Percentiles rank a stretch among this genome's conserved stretches.
Evolutionary conservation across 2,113 vertebrate species (phyloP).

Genomic region (Urocolius indicus): DNA sequence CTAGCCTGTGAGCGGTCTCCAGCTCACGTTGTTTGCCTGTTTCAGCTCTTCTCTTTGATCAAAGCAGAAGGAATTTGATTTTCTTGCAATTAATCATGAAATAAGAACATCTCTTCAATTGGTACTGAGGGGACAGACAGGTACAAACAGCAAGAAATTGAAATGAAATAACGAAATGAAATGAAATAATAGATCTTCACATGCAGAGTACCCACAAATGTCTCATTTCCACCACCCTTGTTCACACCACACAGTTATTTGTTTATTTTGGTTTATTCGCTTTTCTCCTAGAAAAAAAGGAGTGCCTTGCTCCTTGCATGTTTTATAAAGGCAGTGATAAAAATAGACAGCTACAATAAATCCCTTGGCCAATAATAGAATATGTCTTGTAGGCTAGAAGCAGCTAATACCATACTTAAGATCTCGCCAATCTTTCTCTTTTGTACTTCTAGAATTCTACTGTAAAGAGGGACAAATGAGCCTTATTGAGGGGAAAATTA

Average conservation of each 20-base stretch:
- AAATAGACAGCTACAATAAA: conserved; percentile 1
- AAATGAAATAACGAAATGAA: conserved; percentile 21
- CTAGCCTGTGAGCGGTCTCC: not conserved
- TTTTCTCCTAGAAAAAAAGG: conserved; percentile 19
- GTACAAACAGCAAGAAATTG: not conserved
- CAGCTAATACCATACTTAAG: not conserved
- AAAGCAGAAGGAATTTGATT: not conserved
- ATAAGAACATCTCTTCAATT: not conserved
- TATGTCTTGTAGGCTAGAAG: not conserved
- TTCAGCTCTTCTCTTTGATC: not conserved
- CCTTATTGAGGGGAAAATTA: not conserved
- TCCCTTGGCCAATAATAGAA: not conserved
- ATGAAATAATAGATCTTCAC: conserved; percentile 10
- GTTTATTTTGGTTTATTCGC: conserved; percentile 48
- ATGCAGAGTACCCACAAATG: not conserved
- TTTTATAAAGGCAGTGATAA: conserved; percentile 32
- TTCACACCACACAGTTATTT: not conserved
- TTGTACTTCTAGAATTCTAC: not conserved
- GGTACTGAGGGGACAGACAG: not conserved
- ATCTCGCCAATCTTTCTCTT: not conserved
- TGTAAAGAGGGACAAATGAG: not conserved
- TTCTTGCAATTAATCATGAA: not conserved
- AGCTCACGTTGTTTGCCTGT: not conserved
- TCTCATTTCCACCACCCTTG: not conserved
- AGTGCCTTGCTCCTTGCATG: not conserved